Evolutionary conservation across 2,797 vertebrate species (phyloP).

Genomic region (Astyanax mexicanus): DNA sequence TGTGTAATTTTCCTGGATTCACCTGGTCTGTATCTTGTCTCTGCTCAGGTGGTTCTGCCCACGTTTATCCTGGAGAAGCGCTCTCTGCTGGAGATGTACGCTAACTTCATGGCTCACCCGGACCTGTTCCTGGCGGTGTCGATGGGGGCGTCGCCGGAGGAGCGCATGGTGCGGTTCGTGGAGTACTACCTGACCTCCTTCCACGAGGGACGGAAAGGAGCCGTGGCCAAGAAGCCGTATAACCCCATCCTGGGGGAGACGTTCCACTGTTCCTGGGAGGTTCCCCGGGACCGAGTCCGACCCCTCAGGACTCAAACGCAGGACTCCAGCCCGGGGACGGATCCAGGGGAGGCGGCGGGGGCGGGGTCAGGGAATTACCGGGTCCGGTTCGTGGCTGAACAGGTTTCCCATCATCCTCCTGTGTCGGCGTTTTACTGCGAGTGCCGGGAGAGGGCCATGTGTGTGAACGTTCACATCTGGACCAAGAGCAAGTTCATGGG

Average conservation of each 20-base stretch:
- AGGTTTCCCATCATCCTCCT: conserved; percentile 93
- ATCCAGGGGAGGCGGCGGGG: conserved; percentile 34
- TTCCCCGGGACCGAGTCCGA: conserved; percentile 86
- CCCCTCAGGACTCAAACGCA: conserved; percentile 73
- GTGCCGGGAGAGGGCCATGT: conserved; percentile 90
- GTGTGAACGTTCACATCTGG: conserved; percentile 89
- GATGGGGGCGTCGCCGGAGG: conserved; percentile 85
- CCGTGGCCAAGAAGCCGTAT: conserved; percentile 95
- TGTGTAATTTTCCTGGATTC: no score
- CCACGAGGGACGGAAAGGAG: conserved; percentile 92
- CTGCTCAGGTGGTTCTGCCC: conserved; percentile 88
- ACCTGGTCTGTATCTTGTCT: neutral
- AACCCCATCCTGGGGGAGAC: conserved; percentile 94
- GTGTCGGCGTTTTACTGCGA: conserved; percentile 95
- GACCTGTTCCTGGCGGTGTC: conserved; percentile 92
- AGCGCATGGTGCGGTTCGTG: conserved; percentile 90
- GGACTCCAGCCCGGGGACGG: conserved; percentile 59
- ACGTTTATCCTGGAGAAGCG: conserved; percentile 96
- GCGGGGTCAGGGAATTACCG: conserved; percentile 73
- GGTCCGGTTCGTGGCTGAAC: conserved; percentile 90
- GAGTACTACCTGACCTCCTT: conserved; percentile 96
- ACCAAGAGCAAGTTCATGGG: conserved; percentile 99
- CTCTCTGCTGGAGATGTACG: conserved; percentile 96
- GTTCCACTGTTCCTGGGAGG: conserved; percentile 95
- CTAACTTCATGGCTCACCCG: conserved; percentile 95